Evolutionary conservation across 2,888 invertebrate genomes (phyloP).

Genomic region (Lasiommata megera): DNA sequence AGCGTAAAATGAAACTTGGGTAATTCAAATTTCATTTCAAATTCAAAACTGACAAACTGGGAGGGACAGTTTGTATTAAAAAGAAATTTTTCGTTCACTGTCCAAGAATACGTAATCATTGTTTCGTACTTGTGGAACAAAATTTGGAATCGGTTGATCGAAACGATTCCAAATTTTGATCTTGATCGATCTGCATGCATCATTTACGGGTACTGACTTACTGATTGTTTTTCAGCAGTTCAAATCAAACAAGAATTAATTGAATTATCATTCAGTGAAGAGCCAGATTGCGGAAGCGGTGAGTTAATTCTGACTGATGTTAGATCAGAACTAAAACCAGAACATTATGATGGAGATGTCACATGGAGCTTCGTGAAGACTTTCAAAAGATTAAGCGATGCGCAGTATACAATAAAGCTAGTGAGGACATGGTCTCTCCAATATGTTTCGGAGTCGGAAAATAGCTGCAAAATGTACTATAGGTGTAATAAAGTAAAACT

Average conservation of each 20-base stretch:
- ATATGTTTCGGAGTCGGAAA: background rate
- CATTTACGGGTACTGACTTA: background rate
- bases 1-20: too few species aligned
- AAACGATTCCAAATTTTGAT: too few species aligned
- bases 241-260: background rate
- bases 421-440: background rate
- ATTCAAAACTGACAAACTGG: too few species aligned
- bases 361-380: background rate
- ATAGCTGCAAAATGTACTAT: background rate
- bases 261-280: background rate
- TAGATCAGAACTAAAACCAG: background rate
- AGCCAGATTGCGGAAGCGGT: background rate
- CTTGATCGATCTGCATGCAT: too few species aligned
- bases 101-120: too few species aligned
- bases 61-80: too few species aligned
- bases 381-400: background rate
- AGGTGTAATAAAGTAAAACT: constrained; percentile 1
- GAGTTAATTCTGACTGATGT: background rate
- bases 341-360: background rate
- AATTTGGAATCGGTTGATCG: too few species aligned
- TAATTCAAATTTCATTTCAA: too few species aligned
- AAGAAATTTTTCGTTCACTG: too few species aligned
- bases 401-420: background rate
- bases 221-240: background rate
- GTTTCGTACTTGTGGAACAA: too few species aligned